Evolutionary conservation across 2,888 invertebrate species (phyloP).

Genomic region (Abrostola triplasia): DNA sequence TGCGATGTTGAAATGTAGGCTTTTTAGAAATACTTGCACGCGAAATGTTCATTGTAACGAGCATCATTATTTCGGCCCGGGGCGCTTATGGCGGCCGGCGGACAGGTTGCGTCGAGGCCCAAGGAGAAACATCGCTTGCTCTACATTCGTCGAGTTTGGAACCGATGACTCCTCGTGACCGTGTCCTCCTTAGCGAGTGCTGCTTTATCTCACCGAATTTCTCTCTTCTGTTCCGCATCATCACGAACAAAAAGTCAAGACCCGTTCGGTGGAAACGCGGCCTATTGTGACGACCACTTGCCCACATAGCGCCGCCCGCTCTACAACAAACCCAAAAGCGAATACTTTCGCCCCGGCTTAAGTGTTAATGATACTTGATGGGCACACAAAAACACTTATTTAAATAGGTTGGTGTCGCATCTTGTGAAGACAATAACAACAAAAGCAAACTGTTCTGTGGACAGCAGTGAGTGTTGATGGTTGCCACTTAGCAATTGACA

Average conservation of each 20-base stretch:
- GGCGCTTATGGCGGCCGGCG: slow-evolving; percentile 67
- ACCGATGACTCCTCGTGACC: slow-evolving; percentile 87
- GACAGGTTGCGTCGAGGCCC: slow-evolving; percentile 75
- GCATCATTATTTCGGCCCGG: slow-evolving; percentile 66
- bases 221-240: slow-evolving; percentile 86
- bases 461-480: slow-evolving; percentile 15
- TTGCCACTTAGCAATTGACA: slow-evolving; percentile 20
- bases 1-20: slow-evolving; percentile 44
- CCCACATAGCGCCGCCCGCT: slow-evolving; percentile 63
- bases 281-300: slow-evolving; percentile 75
- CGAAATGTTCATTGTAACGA: slow-evolving; percentile 53
- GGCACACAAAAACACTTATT: slow-evolving; percentile 62
- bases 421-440: slow-evolving; percentile 53
- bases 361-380: slow-evolving; percentile 70
- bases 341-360: slow-evolving; percentile 63
- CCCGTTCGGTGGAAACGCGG: slow-evolving; percentile 83
- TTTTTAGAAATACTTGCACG: slow-evolving; percentile 51
- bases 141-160: slow-evolving; percentile 82
- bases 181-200: slow-evolving; percentile 84
- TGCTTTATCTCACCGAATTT: slow-evolving; percentile 86
- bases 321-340: slow-evolving; percentile 61
- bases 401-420: slow-evolving; percentile 54
- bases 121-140: slow-evolving; percentile 83
- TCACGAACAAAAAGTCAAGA: slow-evolving; percentile 85
- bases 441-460: slow-evolving; percentile 37